A percentile compares a stretch with the other conserved stretches of the same genome.
Conservation (phyloP, 1,140 invertebrate genomes). For the Trissolcus basalis region DNA sequence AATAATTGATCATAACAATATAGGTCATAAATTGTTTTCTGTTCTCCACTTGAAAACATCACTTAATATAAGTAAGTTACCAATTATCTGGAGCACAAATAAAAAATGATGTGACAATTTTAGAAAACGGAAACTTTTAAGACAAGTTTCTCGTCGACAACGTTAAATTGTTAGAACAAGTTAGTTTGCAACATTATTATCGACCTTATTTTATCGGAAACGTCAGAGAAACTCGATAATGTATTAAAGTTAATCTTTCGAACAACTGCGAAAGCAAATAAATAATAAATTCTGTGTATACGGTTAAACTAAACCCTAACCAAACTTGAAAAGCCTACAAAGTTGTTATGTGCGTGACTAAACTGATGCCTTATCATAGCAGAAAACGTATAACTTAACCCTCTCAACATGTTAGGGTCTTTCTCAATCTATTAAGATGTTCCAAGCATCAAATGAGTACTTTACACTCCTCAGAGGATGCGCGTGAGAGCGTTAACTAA, state of each 20-base stretch:
- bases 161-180: not conserved
- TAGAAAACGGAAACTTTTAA: not conserved
- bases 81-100: no score
- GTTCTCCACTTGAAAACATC: no score
- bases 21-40: no score
- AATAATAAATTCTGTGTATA: constrained; percentile 43
- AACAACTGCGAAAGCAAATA: constrained; percentile 36
- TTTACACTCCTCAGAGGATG: constrained; percentile 5
- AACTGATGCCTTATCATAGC: constrained; percentile 50
- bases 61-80: no score
- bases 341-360: constrained; percentile 53
- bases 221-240: constrained; percentile 33
- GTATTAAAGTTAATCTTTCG: constrained; percentile 30
- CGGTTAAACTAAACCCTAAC: constrained; percentile 45
- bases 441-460: constrained; percentile 21
- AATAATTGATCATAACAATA: no score
- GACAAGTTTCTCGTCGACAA: not conserved
- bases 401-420: constrained; percentile 32
- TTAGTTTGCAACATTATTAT: constrained; percentile 14
- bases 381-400: constrained; percentile 52
- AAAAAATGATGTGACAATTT: not conserved
- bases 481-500: no score
- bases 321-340: constrained; percentile 49
- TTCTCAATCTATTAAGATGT: constrained; percentile 37
- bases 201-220: constrained; percentile 22